These are phyloP conservation scores for Ascaphus truei DNA, from an alignment of 2,113 vertebrate species.

Conservation along the genomic window DNA sequence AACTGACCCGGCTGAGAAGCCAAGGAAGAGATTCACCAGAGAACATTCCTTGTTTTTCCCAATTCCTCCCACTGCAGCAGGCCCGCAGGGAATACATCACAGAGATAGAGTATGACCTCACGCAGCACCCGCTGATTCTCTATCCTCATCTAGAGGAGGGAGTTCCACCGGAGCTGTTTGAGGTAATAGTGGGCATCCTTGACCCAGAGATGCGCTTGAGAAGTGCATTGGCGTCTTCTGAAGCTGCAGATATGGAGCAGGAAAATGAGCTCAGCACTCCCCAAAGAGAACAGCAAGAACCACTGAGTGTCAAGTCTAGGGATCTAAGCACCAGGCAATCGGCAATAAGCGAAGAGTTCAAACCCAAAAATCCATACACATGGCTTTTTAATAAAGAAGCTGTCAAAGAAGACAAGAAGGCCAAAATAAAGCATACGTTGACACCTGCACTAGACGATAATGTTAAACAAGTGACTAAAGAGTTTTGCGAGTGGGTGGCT, in stretches of 20 bases:
- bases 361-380: conserved; percentile 35
- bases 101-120: conserved; percentile 45
- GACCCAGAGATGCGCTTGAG: conserved; percentile 55
- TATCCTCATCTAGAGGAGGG: conserved; percentile 55
- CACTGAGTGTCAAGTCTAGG: neutral
- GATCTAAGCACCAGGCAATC: neutral
- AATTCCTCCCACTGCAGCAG: conserved; percentile 49
- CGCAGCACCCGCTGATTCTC: conserved; percentile 50
- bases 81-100: conserved; percentile 35
- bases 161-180: conserved; percentile 60
- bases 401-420: conserved; percentile 33
- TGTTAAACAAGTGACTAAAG: conserved; percentile 36
- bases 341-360: conserved; percentile 14
- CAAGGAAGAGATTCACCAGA: conserved; percentile 38
- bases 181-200: conserved; percentile 58
- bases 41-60: conserved; percentile 49
- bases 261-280: neutral
- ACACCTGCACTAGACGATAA: conserved; percentile 40
- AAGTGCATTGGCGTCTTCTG: conserved; percentile 20
- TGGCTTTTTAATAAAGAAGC: conserved; percentile 42
- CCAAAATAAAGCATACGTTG: neutral
- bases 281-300: neutral
- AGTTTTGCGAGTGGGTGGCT: conserved; percentile 59
- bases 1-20: neutral
- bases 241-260: neutral